These are phyloP conservation scores for Trissolcus japonicus DNA, from an alignment of 2,888 invertebrate species.

Conservation along the genomic window DNA sequence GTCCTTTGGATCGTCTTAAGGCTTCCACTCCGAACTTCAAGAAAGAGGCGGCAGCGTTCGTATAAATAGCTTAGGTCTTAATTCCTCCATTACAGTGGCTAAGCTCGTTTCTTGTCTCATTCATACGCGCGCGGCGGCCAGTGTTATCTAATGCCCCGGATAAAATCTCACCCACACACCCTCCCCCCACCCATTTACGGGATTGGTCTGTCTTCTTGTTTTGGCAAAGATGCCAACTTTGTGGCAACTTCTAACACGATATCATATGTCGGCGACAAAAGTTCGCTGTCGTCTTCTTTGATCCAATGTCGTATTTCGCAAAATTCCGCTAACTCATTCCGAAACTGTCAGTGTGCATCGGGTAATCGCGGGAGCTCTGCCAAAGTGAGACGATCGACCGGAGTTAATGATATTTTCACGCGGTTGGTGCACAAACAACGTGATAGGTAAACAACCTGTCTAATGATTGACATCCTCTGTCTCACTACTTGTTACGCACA, in stretches of 20 bases:
- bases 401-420: conserved; percentile 20
- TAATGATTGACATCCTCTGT: conserved; percentile 7
- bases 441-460: background rate
- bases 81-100: conserved; percentile 61
- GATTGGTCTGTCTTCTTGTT: conserved; percentile 2
- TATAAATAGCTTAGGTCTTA: conserved; percentile 63
- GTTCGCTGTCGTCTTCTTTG: conserved; percentile 42
- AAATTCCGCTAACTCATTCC: conserved; percentile 44
- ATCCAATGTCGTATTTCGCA: conserved; percentile 37
- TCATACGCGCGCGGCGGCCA: conserved; percentile 39
- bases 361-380: conserved; percentile 7
- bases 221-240: conserved; percentile 29
- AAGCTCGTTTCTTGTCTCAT: conserved; percentile 55
- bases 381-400: conserved; percentile 1
- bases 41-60: conserved; percentile 48
- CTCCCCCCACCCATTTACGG: too few relatives aligned
- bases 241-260: conserved; percentile 48
- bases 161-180: conserved; percentile 11
- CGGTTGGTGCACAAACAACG: conserved; percentile 3
- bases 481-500: too few relatives aligned
- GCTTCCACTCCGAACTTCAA: conserved; percentile 59
- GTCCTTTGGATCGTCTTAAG: conserved; percentile 50
- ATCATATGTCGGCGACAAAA: conserved; percentile 44
- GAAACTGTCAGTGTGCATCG: conserved; percentile 26
- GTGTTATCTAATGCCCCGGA: conserved; percentile 37